Percentiles rank a stretch among this genome's conserved stretches.
Conservation (phyloP, 1,140 invertebrate species). For the Drosophila willistoni region DNA sequence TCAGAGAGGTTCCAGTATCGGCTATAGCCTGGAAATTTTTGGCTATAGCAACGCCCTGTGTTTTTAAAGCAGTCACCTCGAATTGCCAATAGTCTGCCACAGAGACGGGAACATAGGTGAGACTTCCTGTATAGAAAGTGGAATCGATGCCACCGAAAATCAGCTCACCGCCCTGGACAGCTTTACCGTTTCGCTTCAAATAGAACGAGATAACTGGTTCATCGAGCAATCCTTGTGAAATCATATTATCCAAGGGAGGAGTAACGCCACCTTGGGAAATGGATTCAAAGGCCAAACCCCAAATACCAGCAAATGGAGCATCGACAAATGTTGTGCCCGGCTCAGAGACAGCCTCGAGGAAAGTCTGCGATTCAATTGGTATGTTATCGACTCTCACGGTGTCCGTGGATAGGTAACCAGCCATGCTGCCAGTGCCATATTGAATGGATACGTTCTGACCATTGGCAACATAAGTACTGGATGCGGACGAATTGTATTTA, state of each 20-base stretch:
- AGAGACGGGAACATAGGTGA: slow-evolving; percentile 95
- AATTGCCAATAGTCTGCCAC: slow-evolving; percentile 98
- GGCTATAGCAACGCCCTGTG: slow-evolving; percentile 85
- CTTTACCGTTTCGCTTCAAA: slow-evolving; percentile 87
- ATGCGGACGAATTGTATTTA: slow-evolving; percentile 92
- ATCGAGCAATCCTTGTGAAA: slow-evolving; percentile 90
- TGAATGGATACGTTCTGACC: slow-evolving; percentile 95
- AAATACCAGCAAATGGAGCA: slow-evolving; percentile 98
- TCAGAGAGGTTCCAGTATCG: slow-evolving; percentile 91
- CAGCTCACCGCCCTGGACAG: slow-evolving; percentile 92
- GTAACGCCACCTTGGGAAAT: slow-evolving; percentile 94
- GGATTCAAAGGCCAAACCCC: slow-evolving; percentile 94
- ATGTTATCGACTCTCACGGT: slow-evolving; percentile 88
- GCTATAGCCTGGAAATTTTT: slow-evolving; percentile 87
- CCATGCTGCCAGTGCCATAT: slow-evolving; percentile 97
- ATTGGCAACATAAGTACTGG: slow-evolving; percentile 92
- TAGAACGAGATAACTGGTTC: slow-evolving; percentile 98
- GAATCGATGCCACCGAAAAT: slow-evolving; percentile 97
- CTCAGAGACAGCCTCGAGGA: slow-evolving; percentile 98
- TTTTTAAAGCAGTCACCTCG: slow-evolving; percentile 90
- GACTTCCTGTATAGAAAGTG: slow-evolving; percentile 92
- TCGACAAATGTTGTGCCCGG: slow-evolving; percentile 92
- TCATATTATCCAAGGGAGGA: slow-evolving; percentile 98
- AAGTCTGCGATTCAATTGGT: slow-evolving; percentile 93
- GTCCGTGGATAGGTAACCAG: slow-evolving; percentile 96